These are phyloP conservation scores for Zapus hudsonius DNA, from an alignment of 2,113 vertebrate genomes.

Conservation along the genomic window DNA sequence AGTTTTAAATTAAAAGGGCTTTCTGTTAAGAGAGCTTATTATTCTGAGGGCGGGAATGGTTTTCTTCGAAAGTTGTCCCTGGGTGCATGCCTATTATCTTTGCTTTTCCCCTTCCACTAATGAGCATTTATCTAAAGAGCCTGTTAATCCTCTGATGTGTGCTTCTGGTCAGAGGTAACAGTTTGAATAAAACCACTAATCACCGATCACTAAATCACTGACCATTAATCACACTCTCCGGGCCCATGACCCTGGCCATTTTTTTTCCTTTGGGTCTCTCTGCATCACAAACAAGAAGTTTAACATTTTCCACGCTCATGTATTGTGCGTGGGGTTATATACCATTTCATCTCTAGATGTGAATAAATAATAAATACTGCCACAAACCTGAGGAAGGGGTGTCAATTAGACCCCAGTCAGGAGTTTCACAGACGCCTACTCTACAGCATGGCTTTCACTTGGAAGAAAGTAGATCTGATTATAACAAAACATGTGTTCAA, in stretches of 20 bases:
- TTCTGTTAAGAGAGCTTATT: constrained; percentile 90
- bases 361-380: constrained; percentile 70
- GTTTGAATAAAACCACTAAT: constrained; percentile 92
- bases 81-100: constrained; percentile 89
- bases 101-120: constrained; percentile 89
- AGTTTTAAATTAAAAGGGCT: constrained; percentile 89
- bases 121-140: constrained; percentile 91
- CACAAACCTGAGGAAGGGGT: constrained; percentile 65
- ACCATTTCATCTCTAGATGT: constrained; percentile 59
- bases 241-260: constrained; percentile 82
- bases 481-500: constrained; percentile 55
- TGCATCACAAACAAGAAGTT: constrained; percentile 84
- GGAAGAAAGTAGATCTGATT: constrained; percentile 65
- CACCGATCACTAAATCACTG: constrained; percentile 89
- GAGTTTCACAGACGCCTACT: constrained; percentile 62
- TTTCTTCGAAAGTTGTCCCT: constrained; percentile 91
- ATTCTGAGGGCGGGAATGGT: constrained; percentile 88
- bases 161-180: constrained; percentile 91
- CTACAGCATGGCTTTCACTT: not conserved
- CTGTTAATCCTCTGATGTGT: constrained; percentile 90
- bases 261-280: constrained; percentile 76
- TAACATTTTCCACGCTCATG: constrained; percentile 63
- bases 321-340: constrained; percentile 28
- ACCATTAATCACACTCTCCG: constrained; percentile 89
- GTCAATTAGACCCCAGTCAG: constrained; percentile 68